Percentiles rank a stretch among this genome's conserved stretches.
Conservation (phyloP, 2,888 invertebrate genomes). For the Scaptomyza flava region DNA sequence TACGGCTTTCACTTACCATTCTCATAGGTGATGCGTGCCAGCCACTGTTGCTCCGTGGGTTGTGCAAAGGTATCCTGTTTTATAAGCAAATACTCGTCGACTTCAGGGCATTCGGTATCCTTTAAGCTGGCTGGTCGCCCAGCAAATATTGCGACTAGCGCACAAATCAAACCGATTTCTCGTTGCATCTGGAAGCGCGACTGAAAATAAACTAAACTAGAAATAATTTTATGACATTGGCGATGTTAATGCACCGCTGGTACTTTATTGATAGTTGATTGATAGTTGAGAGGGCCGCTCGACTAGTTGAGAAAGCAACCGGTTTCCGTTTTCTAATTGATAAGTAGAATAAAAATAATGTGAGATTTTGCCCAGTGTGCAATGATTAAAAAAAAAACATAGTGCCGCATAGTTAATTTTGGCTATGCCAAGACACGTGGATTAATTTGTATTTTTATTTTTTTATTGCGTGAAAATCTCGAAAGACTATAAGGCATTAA, state of each 20-base stretch:
- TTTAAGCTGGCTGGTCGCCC: slow-evolving; percentile 15
- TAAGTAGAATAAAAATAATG: background rate
- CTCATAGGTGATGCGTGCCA: slow-evolving; percentile 51
- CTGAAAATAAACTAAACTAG: slow-evolving; percentile 50
- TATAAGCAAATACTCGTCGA: slow-evolving; percentile 40
- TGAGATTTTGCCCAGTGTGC: no score
- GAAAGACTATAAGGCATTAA: no score
- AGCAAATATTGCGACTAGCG: slow-evolving; percentile 21
- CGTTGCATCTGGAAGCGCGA: slow-evolving; percentile 51
- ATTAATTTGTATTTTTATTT: no score
- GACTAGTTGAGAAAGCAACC: slow-evolving; percentile 4
- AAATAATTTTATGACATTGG: slow-evolving; percentile 18
- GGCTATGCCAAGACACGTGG: no score
- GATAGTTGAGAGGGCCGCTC: slow-evolving; percentile 26
- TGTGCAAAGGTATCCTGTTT: slow-evolving; percentile 29
- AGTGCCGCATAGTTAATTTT: no score
- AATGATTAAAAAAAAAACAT: no score
- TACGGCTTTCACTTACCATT: slow-evolving; percentile 36
- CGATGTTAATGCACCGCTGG: background rate
- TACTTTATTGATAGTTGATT: slow-evolving; percentile 3
- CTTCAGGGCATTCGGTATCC: slow-evolving; percentile 40
- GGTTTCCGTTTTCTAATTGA: background rate
- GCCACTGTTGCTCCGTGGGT: slow-evolving; percentile 67
- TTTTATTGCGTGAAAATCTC: no score
- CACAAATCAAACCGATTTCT: slow-evolving; percentile 18